Conservation (phyloP, 2,797 vertebrate genomes). For the Hoplostethus atlanticus region DNA sequence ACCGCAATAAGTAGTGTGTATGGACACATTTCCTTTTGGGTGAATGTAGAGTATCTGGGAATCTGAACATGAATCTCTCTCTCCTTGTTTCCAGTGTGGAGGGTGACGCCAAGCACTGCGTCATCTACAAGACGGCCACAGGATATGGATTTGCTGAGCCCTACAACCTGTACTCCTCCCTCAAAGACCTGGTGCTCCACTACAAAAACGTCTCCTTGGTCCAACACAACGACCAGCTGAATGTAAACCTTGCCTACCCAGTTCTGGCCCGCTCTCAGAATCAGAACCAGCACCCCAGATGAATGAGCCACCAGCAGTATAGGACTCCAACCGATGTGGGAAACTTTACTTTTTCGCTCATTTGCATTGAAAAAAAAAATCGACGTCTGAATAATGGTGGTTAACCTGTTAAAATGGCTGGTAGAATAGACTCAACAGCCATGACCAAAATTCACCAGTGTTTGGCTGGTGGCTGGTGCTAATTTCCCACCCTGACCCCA, state of each 20-base stretch:
- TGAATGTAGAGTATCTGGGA: neutral
- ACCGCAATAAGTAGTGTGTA: neutral
- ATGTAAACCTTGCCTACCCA: constrained; percentile 92
- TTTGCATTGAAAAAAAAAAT: constrained; percentile 28
- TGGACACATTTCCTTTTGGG: neutral
- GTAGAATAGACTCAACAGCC: constrained; percentile 47
- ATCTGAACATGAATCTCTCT: constrained; percentile 3
- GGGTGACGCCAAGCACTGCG: constrained; percentile 93
- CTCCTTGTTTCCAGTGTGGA: constrained; percentile 86
- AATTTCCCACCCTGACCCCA: constrained; percentile 42
- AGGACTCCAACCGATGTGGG: constrained; percentile 48
- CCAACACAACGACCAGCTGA: constrained; percentile 95
- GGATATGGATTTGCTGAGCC: constrained; percentile 95
- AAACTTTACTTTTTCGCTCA: constrained; percentile 33
- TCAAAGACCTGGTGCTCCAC: constrained; percentile 94
- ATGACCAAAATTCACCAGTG: constrained; percentile 26
- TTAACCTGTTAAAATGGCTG: constrained; percentile 39
- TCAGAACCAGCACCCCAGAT: constrained; percentile 81
- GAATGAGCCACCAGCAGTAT: constrained; percentile 59
- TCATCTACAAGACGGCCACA: constrained; percentile 92
- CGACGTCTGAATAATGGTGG: constrained; percentile 44
- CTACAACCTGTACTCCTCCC: constrained; percentile 94
- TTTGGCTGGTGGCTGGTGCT: constrained; percentile 51
- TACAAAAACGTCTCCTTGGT: constrained; percentile 94
- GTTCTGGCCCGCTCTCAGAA: constrained; percentile 84